Evolutionary conservation across 2,888 invertebrate genomes (phyloP).

Genomic region (Zele albiditarsus): DNA sequence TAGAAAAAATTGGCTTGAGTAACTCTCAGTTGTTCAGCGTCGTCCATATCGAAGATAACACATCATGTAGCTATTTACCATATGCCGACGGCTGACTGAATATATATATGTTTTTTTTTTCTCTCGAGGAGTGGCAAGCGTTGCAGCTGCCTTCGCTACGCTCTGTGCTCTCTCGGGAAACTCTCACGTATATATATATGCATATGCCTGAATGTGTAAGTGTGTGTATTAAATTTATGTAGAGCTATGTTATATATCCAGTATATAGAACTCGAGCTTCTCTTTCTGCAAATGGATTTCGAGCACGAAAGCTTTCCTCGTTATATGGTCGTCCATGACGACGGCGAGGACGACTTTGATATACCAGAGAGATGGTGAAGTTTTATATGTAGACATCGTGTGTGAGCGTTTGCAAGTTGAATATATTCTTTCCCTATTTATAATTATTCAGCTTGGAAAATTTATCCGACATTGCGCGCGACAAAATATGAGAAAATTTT

Average conservation of each 20-base stretch:
- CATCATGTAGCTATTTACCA: slow-evolving; percentile 42
- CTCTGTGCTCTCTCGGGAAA: slow-evolving; percentile 20
- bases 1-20: slow-evolving; percentile 17
- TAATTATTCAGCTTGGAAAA: neutral
- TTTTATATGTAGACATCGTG: slow-evolving; percentile 11
- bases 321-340: slow-evolving; percentile 18
- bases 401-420: neutral
- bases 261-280: slow-evolving; percentile 20
- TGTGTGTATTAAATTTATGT: slow-evolving; percentile 10
- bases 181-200: slow-evolving; percentile 12
- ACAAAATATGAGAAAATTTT: neutral
- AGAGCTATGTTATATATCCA: neutral
- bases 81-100: slow-evolving; percentile 39
- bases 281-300: slow-evolving; percentile 40
- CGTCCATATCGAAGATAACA: slow-evolving; percentile 27
- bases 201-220: neutral
- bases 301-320: slow-evolving; percentile 37
- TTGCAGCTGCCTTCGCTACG: slow-evolving; percentile 36
- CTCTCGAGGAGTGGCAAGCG: slow-evolving; percentile 39
- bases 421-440: neutral
- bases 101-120: slow-evolving; percentile 11
- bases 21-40: slow-evolving; percentile 19
- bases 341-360: slow-evolving; percentile 31
- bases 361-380: slow-evolving; percentile 16
- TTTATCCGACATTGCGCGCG: neutral